These are phyloP conservation scores for Entelurus aequoreus DNA, from an alignment of 2,113 vertebrate species.

Conservation along the genomic window DNA sequence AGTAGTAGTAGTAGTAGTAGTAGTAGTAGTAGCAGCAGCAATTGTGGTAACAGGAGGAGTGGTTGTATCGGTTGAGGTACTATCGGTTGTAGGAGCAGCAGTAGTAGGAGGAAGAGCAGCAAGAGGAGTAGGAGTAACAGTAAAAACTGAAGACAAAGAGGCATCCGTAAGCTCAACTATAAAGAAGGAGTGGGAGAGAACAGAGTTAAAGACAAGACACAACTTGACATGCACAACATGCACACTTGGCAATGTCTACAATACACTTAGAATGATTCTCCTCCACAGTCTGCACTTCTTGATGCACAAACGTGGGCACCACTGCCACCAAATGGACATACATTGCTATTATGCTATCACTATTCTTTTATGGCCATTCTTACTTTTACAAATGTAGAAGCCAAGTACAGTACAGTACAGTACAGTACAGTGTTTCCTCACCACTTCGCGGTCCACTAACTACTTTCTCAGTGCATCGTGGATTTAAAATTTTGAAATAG, in stretches of 20 bases:
- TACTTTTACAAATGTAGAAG: too few relatives aligned
- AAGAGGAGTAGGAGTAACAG: constrained; percentile 58
- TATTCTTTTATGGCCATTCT: background rate
- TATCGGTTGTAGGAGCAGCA: constrained; percentile 51
- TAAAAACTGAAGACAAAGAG: constrained; percentile 61
- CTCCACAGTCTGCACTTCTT: too few relatives aligned
- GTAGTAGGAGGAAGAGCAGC: constrained; percentile 57
- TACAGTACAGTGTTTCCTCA: too few relatives aligned
- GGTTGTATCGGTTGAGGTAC: constrained; percentile 36
- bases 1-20: constrained; percentile 35
- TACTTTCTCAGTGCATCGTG: too few relatives aligned
- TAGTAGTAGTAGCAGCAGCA: constrained; percentile 25
- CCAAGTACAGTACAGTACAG: too few relatives aligned
- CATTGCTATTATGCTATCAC: constrained; percentile 3
- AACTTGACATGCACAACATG: constrained; percentile 12
- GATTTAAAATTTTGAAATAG: too few relatives aligned
- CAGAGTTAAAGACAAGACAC: constrained; percentile 58
- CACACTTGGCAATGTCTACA: constrained; percentile 9
- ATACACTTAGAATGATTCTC: too few relatives aligned
- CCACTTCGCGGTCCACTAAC: too few relatives aligned
- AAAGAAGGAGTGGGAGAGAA: constrained; percentile 63
- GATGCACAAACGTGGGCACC: background rate
- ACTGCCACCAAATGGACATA: constrained; percentile 42
- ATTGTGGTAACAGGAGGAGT: constrained; percentile 38
- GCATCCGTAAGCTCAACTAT: constrained; percentile 68